phyloP scores from a whole-genome alignment of 2,113 vertebrate genomes.

The Rhea americana region DNA sequence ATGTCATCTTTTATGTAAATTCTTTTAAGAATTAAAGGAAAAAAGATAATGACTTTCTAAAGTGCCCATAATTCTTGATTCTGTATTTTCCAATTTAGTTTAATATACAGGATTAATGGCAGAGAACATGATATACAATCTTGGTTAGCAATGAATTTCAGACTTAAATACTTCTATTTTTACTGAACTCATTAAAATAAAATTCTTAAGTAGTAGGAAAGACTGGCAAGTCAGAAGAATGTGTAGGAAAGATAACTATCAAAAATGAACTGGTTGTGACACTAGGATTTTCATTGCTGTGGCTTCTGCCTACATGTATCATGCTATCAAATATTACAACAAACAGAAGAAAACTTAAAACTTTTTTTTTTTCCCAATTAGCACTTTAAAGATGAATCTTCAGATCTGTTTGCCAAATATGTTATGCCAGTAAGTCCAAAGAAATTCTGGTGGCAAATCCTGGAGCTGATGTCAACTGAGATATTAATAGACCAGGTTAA shows the following conservation, averaged over 20 bases:
- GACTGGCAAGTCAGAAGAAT: background rate
- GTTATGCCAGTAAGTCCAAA: accelerated
- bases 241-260: background rate
- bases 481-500: background rate
- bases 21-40: background rate
- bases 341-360: background rate
- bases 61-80: background rate
- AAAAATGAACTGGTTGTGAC: background rate
- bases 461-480: background rate
- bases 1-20: background rate
- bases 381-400: background rate
- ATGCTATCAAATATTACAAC: background rate
- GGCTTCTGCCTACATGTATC: accelerated
- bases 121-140: background rate
- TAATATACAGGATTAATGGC: background rate
- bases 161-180: background rate
- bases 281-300: background rate
- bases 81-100: background rate
- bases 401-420: background rate
- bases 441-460: background rate
- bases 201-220: background rate
- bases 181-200: background rate
- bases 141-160: background rate
- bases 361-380: background rate
- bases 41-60: background rate